Evolutionary conservation across 2,113 vertebrate species (phyloP).

Genomic region (Meleagris gallopavo): DNA sequence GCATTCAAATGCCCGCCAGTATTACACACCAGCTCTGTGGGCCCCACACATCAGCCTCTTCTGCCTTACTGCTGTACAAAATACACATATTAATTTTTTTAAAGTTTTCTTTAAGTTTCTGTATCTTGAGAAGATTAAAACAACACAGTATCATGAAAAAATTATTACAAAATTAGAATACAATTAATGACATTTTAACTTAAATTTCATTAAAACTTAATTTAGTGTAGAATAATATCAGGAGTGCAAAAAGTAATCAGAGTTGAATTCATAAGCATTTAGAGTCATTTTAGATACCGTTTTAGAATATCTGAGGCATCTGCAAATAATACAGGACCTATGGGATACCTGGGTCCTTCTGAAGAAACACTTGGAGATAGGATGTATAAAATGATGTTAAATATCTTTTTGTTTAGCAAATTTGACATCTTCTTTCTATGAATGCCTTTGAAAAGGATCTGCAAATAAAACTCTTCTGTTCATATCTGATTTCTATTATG

Average conservation of each 20-base stretch:
- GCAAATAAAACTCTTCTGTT: not conserved
- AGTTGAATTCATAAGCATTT: not conserved
- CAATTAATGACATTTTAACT: not conserved
- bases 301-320: not conserved
- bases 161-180: not conserved
- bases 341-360: not conserved
- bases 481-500: not conserved
- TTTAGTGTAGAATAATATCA: not conserved
- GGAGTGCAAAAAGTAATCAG: not conserved
- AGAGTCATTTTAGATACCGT: not conserved
- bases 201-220: not conserved
- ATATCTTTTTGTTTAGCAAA: not conserved
- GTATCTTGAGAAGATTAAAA: not conserved
- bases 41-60: not conserved
- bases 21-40: not conserved
- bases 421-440: not conserved
- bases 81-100: not conserved
- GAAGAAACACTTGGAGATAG: not conserved
- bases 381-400: not conserved
- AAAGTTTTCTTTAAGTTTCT: not conserved
- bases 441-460: not conserved
- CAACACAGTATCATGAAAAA: not conserved
- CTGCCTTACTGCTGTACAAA: not conserved
- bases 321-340: not conserved
- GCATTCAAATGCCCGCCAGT: not conserved